A percentile compares a stretch with the other conserved stretches of the same genome.
phyloP scores from a whole-genome alignment of 2,888 invertebrate genomes.

The Cepaea hortensis region DNA sequence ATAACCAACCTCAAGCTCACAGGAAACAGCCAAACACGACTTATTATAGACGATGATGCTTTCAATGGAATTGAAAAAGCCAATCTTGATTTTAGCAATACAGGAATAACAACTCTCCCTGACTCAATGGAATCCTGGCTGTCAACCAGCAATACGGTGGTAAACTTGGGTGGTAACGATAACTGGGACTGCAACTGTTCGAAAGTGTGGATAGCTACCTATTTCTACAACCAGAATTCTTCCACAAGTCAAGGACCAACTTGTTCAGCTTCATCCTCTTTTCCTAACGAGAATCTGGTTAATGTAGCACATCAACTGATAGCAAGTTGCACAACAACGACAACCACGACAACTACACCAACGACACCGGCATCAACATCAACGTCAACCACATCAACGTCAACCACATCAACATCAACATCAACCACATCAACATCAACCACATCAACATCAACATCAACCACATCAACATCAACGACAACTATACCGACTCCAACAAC shows the following conservation, averaged over 20 bases:
- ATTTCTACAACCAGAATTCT: neutral
- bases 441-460: conserved; percentile 50
- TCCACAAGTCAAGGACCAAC: conserved; percentile 46
- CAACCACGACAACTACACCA: conserved; percentile 47
- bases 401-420: neutral
- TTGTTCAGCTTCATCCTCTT: conserved; percentile 54
- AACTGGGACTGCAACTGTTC: conserved; percentile 63
- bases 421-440: conserved; percentile 5
- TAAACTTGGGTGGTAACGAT: conserved; percentile 21
- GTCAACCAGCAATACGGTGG: neutral
- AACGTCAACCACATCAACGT: neutral
- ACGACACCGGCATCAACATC: conserved; percentile 32
- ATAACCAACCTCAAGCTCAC: neutral
- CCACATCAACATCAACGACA: conserved; percentile 54
- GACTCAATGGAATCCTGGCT: conserved; percentile 52
- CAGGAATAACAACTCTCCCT: conserved; percentile 56
- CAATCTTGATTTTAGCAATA: conserved; percentile 56
- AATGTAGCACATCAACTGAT: conserved; percentile 48
- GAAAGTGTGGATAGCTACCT: conserved; percentile 59
- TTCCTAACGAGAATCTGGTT: conserved; percentile 50
- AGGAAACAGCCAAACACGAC: conserved; percentile 17
- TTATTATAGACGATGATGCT: conserved; percentile 53
- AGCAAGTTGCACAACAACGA: conserved; percentile 53
- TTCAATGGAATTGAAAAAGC: conserved; percentile 54
- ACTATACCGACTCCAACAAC: conserved; percentile 29